Evolutionary conservation across 2,888 invertebrate species (phyloP), one percentile per base, ranked within the genome.

Genomic region (Apeira syringaria): DNA sequence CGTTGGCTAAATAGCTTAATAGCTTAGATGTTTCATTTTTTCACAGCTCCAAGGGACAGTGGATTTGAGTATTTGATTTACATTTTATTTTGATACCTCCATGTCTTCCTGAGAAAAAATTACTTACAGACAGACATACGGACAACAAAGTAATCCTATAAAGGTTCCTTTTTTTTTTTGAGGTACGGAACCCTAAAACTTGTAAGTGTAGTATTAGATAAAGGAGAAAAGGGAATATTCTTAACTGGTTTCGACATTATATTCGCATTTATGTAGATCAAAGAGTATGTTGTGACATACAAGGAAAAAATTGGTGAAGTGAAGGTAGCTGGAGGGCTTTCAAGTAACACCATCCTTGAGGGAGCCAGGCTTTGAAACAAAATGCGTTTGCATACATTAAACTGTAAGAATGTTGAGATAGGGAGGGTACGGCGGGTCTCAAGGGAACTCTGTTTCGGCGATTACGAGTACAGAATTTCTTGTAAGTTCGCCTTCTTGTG

Each of bases 351-450:
- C 81, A 73, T 80, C 66, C 81, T 78, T 77, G 74, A 80, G 87
- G 85, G 88, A 81, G 77, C 78, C 67, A 80, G 79, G 83, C 87
- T 89, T 88, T 86, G 88, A 86, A 88, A 89, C 88, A 89, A 89
- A 89, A 88, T 89, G 88, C 88, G 88, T 89, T 89, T 89, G 88
- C 89, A 89, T 89, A 89, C 82, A 88, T 89, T 88, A 88, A 89
- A 88, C 80, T 85, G 76, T 86, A 86, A 87, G 89, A 88, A 88
- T 88, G 88, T 87, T 71, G 73, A 87, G 86, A 88, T 85, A 85
- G 81, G 78, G 82, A 76, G 80, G 76, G 82, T 78, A 77, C 70
- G 31, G 73, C 70, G 36, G 74, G 72, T 78, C 84, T 70, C 80
- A 51, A 36, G 76, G 80, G 87, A 71, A 74, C 72, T 70, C 76